Evolutionary conservation across 1,140 invertebrate genomes (phyloP), one percentile per base, ranked within the genome.

Genomic region (Musca domestica): DNA sequence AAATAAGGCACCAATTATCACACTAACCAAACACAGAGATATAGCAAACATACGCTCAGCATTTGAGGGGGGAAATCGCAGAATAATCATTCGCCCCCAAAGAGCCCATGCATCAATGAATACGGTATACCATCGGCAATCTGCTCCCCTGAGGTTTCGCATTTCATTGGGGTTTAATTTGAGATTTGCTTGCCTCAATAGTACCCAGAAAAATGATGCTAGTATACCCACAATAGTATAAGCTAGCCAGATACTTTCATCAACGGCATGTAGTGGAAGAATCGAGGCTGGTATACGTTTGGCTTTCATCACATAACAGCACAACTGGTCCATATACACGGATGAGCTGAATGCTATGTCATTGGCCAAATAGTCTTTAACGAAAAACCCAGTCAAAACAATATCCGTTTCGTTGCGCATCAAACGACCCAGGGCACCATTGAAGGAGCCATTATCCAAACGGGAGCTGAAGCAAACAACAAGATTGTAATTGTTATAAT

Each of bases 241-340:
- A 6, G 73, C 72, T 58, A 81, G 23, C 81, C 81, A 84, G 15
- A 82, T 75, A n/a, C 75, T 72, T 2, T 71, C 67, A 51, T 77
- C 71, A 4, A 84, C 78, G 7, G 80, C 76, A 25, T 82, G 74
- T 23, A 83, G 74, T 5, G 83, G 78, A 1, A 78, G 48, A 19
- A 83, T 76, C 15, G 81, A 83, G 41, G 82, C 74, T 1, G 82
- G 83, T 67, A 83, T 79, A 2, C 74, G 74, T 2, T 72, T 73
- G 1, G 82, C 76, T 58, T 83, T 83, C 9, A 77, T 79, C 5
- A 83, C 83, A 64, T 83, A 81, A 17, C 83, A 76, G 68, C 83
- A 84, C 30, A 84, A 51, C 66, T 82, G 67, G 46, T 84, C 83
- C 23, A 76, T 75, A 58, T 81, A 79, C 23, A 83, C 74, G 3